Evolutionary conservation across 2,113 vertebrate species (phyloP), one percentile per base, ranked within the genome.

Genomic region (Myodes glareolus): DNA sequence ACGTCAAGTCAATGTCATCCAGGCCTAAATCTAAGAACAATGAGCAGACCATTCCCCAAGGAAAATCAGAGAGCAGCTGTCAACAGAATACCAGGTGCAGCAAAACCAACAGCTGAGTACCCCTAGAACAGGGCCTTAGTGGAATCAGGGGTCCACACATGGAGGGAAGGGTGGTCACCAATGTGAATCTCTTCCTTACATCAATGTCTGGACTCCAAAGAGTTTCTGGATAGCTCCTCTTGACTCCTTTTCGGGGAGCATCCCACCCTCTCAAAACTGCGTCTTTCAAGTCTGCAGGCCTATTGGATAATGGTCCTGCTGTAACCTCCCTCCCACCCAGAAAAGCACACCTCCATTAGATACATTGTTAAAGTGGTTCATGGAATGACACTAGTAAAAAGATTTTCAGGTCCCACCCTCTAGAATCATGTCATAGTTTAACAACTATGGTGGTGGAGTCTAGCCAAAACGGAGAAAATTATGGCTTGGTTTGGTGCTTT

Each of bases 401-500:
- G 65, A 75, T 23, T 81, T 70, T 75, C 68, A 67, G 39, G 45
- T 82, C 11, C 42, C 50, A 63, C 23, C 39, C 8, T 27, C 61
- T 94, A 47, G 36, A 94, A 97, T 89, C n/a, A 91, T 19, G 61
- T 82, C 45, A 76, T 0, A 77, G 31, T 42, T 82, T 91, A 90
- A 50, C 42, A 63, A 6, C 36, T 33, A 82, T 13, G 47, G 29
- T 39, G 63, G 21, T 50, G 27, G 36, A 89, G 23, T 90, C 23
- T 17, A 80, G 31, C 7, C 39, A 85, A 47, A 33, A 42, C 31
- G 80, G 70, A n/a, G 63, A 21, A 96, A 90, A 94, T 17, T 45
- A 85, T 42, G 36, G 58, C 72, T 88, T 39, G 36, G 90, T 91
- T 76, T 94, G 36, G 33, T 82, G 90, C 55, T 81, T 93, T 19